Conservation (phyloP, 2,113 vertebrate genomes). For the Oceanodroma tethys region DNA sequence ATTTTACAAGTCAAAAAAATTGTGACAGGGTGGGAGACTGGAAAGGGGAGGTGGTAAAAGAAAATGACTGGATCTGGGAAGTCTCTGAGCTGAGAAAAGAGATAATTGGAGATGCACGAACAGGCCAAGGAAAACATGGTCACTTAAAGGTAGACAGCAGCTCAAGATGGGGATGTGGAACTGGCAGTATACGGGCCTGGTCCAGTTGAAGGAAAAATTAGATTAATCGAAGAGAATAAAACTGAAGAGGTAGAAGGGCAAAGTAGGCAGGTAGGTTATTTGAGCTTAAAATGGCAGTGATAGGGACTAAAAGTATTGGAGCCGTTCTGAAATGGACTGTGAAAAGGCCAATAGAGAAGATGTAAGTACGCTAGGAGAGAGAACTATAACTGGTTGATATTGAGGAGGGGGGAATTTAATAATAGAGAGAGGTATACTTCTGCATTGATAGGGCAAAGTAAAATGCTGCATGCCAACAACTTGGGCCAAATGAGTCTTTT, state of each 20-base stretch:
- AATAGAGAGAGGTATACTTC: not conserved
- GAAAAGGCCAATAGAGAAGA: not conserved
- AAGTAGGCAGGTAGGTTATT: not conserved
- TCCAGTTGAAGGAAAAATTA: not conserved
- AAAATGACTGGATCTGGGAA: not conserved
- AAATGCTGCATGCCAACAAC: not conserved
- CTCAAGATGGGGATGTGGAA: not conserved
- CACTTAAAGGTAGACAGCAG: not conserved
- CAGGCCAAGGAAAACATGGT: not conserved
- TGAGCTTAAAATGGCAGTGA: not conserved
- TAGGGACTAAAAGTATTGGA: not conserved
- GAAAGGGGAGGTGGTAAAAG: not conserved
- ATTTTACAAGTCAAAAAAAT: not conserved
- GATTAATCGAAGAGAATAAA: not conserved
- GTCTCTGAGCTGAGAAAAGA: not conserved
- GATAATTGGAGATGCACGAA: not conserved
- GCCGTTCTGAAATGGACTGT: not conserved
- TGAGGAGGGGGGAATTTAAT: not conserved
- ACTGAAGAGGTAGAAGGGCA: not conserved
- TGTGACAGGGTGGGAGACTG: not conserved
- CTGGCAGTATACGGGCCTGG: not conserved
- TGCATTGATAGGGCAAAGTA: not conserved
- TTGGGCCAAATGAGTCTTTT: not conserved
- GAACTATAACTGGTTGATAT: not conserved
- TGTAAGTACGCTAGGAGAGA: not conserved